Evolutionary conservation across 2,797 vertebrate genomes (phyloP), one percentile per base, ranked within the genome.

Genomic region (Neomorphus geoffroyi): DNA sequence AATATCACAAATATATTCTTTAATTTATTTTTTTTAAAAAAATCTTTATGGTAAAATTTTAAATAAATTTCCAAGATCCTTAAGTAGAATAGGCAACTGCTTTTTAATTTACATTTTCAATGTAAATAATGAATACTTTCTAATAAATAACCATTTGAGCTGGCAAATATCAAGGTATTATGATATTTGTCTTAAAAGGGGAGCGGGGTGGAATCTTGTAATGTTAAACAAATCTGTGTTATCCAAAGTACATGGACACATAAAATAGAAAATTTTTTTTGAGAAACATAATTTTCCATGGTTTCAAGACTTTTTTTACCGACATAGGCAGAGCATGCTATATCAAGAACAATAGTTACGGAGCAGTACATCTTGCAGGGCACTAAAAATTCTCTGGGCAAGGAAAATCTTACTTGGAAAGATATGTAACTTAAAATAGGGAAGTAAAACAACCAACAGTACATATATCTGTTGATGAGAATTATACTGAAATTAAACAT

Each of bases 151-250:
- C 13, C 3, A 18, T 83, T 66, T 56, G 11, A 67, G 11, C 24
- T 82, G 30, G 9, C 23, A 80, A 92, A 89, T 66, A 6, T 73
- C 80, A 71, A 15, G 5, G 2, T 53, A 18, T 80, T 89, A 41
- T 5, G 35, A 81, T 32, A 66, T 80, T 79, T 84, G 2, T 66
- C 78, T 58, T 84, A 32, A 84, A 62, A 71, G 56, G 3, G 3
- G 8, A 7, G 3, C 1, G 3, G 8, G 10, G 3, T 1, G 7
- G 10, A 61, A 30, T 12, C 17, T 35, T 72, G 7, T 9, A 39
- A 71, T 84, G 35, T 54, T 69, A 69, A 75, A 11, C 7, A 90
- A 78, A 79, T 27, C 27, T 62, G 2, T 65, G 27, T 69, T 90
- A 65, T 83, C 21, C 5, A 21, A 60, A 78, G 18, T 75, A 56